Conservation (phyloP, 1,140 invertebrate species). For the Diuraphis noxia region DNA sequence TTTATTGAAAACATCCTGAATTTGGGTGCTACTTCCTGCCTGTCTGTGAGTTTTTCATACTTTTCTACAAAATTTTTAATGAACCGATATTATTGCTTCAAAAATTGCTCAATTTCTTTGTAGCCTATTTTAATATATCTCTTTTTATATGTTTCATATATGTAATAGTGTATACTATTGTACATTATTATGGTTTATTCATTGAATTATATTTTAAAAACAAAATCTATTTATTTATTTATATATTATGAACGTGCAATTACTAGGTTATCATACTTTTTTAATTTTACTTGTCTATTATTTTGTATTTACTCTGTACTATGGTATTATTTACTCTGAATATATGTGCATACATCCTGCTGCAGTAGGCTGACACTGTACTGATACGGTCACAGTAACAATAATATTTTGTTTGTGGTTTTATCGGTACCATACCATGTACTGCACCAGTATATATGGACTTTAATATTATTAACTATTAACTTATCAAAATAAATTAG, state of each 20-base stretch:
- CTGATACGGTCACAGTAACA: background rate
- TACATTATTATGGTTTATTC: conserved; percentile 22
- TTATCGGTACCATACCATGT: background rate
- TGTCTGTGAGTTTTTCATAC: conserved; percentile 53
- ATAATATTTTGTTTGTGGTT: background rate
- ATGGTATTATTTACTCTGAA: background rate
- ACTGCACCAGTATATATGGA: background rate
- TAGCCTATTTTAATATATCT: conserved; percentile 45
- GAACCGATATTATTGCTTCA: conserved; percentile 33
- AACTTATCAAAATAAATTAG: background rate
- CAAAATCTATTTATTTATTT: conserved; percentile 16
- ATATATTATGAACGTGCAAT: conserved; percentile 31
- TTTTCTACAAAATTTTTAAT: conserved; percentile 38
- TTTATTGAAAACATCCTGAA: conserved; percentile 39
- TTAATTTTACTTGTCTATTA: background rate
- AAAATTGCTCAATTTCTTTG: conserved; percentile 49
- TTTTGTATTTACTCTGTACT: background rate
- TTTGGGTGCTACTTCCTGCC: conserved; percentile 50
- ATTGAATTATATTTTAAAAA: background rate
- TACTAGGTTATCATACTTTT: conserved; percentile 20
- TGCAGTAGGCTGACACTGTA: background rate
- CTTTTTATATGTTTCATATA: background rate
- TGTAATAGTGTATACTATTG: conserved; percentile 10
- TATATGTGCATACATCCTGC: background rate
- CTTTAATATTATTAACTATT: background rate